Evolutionary conservation across 2,888 invertebrate genomes (phyloP).

Genomic region (Branchellion lobata): DNA sequence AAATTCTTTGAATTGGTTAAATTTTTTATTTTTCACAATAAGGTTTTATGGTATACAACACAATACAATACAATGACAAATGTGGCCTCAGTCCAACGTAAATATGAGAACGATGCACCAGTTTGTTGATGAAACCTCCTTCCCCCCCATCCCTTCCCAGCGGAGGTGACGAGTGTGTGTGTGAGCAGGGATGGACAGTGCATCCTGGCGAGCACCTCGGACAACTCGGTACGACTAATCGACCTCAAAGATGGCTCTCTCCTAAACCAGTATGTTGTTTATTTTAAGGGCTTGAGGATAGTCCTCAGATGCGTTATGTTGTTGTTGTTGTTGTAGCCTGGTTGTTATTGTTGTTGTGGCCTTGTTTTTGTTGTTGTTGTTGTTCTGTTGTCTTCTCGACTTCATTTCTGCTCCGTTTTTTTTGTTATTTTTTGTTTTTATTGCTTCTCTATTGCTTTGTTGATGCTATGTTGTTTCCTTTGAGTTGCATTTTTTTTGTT

Average conservation of each 20-base stretch:
- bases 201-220: constrained; percentile 79
- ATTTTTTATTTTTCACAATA: no score
- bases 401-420: background rate
- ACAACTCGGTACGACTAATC: constrained; percentile 78
- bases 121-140: no score
- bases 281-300: background rate
- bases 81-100: no score
- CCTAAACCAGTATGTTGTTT: constrained; percentile 60
- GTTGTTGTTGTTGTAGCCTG: background rate
- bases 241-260: constrained; percentile 78
- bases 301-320: background rate
- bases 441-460: background rate
- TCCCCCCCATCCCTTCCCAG: no score
- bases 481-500: no score
- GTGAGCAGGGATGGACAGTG: constrained; percentile 92
- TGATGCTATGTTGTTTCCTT: no score
- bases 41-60: no score
- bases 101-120: no score
- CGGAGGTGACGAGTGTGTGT: constrained; percentile 77
- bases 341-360: background rate
- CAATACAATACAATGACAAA: no score
- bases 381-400: background rate
- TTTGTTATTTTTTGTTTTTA: background rate
- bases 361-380: constrained; percentile 60
- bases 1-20: no score